Evolutionary conservation across 2,797 vertebrate species (phyloP).

Genomic region (Melanotaenia nigrans): DNA sequence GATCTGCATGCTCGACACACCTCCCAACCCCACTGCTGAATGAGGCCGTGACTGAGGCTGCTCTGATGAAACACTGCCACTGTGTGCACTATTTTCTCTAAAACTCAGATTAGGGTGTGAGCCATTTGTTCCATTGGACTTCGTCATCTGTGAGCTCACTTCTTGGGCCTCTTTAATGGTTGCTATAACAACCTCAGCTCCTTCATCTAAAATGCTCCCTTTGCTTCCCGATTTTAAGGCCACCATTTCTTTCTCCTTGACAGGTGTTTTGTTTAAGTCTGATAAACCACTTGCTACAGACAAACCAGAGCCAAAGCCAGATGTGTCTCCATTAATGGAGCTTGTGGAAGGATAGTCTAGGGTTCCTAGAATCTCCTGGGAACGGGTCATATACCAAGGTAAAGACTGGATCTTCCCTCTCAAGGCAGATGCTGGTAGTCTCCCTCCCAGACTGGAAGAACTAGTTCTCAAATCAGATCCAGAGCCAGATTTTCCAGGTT

Average conservation of each 20-base stretch:
- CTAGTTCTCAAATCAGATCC: slow-evolving; percentile 72
- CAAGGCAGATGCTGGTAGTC: slow-evolving; percentile 82
- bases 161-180: slow-evolving; percentile 84
- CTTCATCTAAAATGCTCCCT: slow-evolving; percentile 78
- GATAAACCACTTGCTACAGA: slow-evolving; percentile 81
- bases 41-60: slow-evolving; percentile 83
- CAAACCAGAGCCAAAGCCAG: slow-evolving; percentile 80
- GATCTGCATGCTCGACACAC: slow-evolving; percentile 71
- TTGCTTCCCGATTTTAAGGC: slow-evolving; percentile 58
- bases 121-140: slow-evolving; percentile 67
- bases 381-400: slow-evolving; percentile 88
- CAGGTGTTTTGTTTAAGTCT: slow-evolving; percentile 77
- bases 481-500: slow-evolving; percentile 74
- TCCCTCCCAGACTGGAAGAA: slow-evolving; percentile 76
- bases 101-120: slow-evolving; percentile 70
- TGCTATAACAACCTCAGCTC: slow-evolving; percentile 81
- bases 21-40: slow-evolving; percentile 76
- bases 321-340: slow-evolving; percentile 80
- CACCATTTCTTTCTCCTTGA: slow-evolving; percentile 71
- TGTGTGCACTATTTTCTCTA: slow-evolving; percentile 60
- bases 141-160: slow-evolving; percentile 72
- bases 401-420: slow-evolving; percentile 85
- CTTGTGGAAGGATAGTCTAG: slow-evolving; percentile 79
- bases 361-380: slow-evolving; percentile 85
- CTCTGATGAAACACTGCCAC: slow-evolving; percentile 77